Conservation (phyloP, 2,113 vertebrate genomes). For the Larimichthys crocea region DNA sequence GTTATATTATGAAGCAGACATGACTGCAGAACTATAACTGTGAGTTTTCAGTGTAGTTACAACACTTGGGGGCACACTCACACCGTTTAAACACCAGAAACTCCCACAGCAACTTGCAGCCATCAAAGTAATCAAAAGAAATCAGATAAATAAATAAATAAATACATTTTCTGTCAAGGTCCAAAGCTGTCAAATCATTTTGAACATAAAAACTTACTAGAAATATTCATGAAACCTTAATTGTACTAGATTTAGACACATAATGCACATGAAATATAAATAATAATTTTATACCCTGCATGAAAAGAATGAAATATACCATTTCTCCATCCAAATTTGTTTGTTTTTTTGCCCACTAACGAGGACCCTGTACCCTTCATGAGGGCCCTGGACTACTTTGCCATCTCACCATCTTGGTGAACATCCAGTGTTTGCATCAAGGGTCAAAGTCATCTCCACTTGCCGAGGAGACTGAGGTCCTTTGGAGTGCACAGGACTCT, state of each 20-base stretch:
- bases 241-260: not conserved
- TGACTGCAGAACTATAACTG: not conserved
- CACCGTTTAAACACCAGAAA: not conserved
- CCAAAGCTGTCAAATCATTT: not conserved
- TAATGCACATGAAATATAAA: not conserved
- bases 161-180: too few species aligned
- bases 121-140: not conserved
- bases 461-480: too few species aligned
- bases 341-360: too few species aligned
- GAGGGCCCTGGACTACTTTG: too few species aligned
- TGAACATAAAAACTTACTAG: not conserved
- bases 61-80: slow-evolving; percentile 50
- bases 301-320: too few species aligned
- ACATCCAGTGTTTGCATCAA: too few species aligned
- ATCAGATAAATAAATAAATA: not conserved
- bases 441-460: too few species aligned
- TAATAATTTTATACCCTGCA: not conserved
- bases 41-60: not conserved
- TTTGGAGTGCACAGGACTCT: too few species aligned
- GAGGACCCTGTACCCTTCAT: too few species aligned
- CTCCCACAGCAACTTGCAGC: not conserved
- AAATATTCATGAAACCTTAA: not conserved
- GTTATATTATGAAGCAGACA: not conserved
- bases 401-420: too few species aligned
- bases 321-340: too few species aligned